Evolutionary conservation across 2,113 vertebrate genomes (phyloP).

Genomic region (Tricholaema leucomelas): DNA sequence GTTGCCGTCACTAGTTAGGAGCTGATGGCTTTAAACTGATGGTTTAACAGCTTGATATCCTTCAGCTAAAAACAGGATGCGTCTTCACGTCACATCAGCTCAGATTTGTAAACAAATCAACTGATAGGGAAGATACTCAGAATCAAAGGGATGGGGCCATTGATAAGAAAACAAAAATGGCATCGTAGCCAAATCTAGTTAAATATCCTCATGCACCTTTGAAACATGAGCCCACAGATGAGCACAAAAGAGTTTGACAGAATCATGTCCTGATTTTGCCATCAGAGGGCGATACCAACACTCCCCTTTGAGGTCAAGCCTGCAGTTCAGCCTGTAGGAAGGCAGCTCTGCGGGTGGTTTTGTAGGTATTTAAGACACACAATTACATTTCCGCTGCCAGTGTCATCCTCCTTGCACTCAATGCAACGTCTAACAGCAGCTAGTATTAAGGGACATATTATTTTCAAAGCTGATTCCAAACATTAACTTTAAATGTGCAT

Average conservation of each 20-base stretch:
- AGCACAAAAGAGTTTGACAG: background rate
- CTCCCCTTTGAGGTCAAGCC: slow-evolving; percentile 42
- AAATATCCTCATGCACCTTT: background rate
- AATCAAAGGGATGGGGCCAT: background rate
- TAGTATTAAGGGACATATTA: slow-evolving; percentile 13
- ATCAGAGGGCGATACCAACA: slow-evolving; percentile 54
- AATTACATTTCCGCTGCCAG: slow-evolving; percentile 6
- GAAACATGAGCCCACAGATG: background rate
- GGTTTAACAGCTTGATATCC: slow-evolving; percentile 59
- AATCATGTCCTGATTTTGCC: slow-evolving; percentile 15
- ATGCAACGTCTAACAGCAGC: slow-evolving; percentile 19
- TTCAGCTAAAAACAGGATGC: slow-evolving; percentile 42
- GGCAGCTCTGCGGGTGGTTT: background rate
- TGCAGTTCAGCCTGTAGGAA: background rate
- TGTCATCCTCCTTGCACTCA: background rate
- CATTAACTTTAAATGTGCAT: slow-evolving; percentile 44
- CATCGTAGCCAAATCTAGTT: background rate
- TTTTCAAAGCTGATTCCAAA: slow-evolving; percentile 42
- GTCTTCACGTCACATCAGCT: slow-evolving; percentile 43
- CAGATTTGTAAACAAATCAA: slow-evolving; percentile 61
- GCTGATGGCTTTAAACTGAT: slow-evolving; percentile 59
- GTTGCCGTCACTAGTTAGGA: slow-evolving; percentile 49
- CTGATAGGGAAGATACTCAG: slow-evolving; percentile 33
- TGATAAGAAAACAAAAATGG: background rate
- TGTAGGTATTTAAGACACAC: background rate